Evolutionary conservation across 2,888 invertebrate genomes (phyloP).

Genomic region (Synanthedon formicaeformis): DNA sequence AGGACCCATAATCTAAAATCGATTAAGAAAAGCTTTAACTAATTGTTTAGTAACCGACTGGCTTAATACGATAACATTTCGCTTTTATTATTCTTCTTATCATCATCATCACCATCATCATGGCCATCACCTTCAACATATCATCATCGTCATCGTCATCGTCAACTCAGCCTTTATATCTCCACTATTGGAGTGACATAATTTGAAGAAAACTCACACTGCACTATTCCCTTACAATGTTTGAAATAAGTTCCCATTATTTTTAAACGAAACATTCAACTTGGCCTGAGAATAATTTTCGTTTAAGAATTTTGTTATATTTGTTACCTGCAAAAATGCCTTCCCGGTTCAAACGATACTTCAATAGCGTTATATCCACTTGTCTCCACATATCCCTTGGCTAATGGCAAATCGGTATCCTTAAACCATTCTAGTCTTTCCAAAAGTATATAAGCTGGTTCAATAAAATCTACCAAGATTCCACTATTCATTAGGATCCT

Average conservation of each 20-base stretch:
- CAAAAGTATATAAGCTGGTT: conserved; percentile 41
- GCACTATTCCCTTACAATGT: too few species aligned
- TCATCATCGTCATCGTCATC: too few species aligned
- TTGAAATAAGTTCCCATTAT: background rate
- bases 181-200: too few species aligned
- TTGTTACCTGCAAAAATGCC: conserved; percentile 49
- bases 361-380: conserved; percentile 37
- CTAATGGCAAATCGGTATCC: conserved; percentile 26
- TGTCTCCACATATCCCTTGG: conserved; percentile 34
- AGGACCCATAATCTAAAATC: conserved; percentile 47
- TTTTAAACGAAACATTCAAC: background rate
- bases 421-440: conserved; percentile 52
- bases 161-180: too few species aligned
- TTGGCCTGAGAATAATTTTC: too few species aligned
- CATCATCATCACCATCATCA: too few species aligned
- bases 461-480: conserved; percentile 31
- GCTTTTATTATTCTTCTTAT: too few species aligned
- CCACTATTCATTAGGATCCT: conserved; percentile 39
- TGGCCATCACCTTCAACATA: too few species aligned
- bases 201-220: too few species aligned
- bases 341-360: conserved; percentile 36
- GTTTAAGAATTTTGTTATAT: background rate
- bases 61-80: too few species aligned
- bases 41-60: too few species aligned
- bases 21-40: too few species aligned